Percentiles rank a stretch among this genome's conserved stretches.
phyloP scores from a whole-genome alignment of 2,888 invertebrate genomes.

The Dicyrtomina minuta region DNA sequence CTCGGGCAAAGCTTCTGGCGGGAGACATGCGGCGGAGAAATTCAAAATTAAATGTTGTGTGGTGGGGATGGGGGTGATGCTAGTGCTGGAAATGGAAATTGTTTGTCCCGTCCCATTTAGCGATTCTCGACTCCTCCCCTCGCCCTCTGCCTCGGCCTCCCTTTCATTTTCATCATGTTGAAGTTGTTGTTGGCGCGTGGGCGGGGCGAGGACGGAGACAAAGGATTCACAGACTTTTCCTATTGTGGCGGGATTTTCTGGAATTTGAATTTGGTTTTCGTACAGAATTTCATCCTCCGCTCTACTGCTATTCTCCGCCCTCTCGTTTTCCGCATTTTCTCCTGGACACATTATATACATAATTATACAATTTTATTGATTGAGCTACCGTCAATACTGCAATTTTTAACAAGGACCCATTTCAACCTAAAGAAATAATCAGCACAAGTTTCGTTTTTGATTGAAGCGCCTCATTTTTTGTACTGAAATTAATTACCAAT shows the following conservation, averaged over 20 bases:
- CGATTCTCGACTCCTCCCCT: not conserved
- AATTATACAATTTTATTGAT: too few relatives aligned
- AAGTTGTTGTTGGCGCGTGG: not conserved
- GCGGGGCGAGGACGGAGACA: not conserved
- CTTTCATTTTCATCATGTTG: not conserved
- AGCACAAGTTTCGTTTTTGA: too few relatives aligned
- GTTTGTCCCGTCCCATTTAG: not conserved
- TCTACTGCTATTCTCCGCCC: not conserved
- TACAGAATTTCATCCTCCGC: not conserved
- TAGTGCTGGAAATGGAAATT: not conserved
- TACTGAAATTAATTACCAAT: too few relatives aligned
- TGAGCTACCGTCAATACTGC: not conserved
- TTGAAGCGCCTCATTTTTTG: too few relatives aligned
- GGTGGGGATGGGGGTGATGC: not conserved
- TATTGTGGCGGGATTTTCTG: not conserved
- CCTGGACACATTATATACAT: not conserved
- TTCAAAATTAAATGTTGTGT: not conserved
- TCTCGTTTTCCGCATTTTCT: not conserved
- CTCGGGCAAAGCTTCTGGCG: conserved; percentile 2
- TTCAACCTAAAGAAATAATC: too few relatives aligned
- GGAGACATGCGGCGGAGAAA: not conserved
- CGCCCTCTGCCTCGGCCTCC: not conserved
- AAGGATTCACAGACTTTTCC: not conserved
- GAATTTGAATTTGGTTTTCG: not conserved
- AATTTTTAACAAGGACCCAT: too few relatives aligned